A percentile compares a stretch with the other conserved stretches of the same genome.
Conservation (phyloP, 1,140 invertebrate genomes). For the Papilio glaucus region DNA sequence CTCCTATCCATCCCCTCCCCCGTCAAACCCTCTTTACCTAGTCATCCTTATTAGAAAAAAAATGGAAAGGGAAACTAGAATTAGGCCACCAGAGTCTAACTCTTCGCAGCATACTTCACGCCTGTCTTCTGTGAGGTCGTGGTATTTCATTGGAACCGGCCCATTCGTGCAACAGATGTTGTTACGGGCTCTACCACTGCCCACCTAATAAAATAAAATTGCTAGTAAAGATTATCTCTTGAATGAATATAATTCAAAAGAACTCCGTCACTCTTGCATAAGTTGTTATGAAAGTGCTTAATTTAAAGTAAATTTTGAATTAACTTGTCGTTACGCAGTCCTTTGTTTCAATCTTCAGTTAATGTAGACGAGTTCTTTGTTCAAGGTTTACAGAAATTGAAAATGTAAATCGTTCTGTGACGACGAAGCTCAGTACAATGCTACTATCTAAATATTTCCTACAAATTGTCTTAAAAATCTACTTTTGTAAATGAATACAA, state of each 20-base stretch:
- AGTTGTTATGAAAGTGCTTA: neutral
- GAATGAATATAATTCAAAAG: neutral
- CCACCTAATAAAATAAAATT: too few relatives aligned
- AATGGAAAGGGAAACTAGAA: too few relatives aligned
- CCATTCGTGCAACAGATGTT: too few relatives aligned
- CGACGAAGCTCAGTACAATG: neutral
- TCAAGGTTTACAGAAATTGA: neutral
- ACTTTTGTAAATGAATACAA: neutral
- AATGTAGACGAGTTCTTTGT: constrained; percentile 6
- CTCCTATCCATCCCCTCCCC: too few relatives aligned
- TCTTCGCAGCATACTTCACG: too few relatives aligned
- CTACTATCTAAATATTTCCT: neutral
- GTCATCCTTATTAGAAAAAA: too few relatives aligned
- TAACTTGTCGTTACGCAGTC: neutral
- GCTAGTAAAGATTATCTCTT: neutral
- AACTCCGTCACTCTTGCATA: neutral
- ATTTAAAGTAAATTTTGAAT: neutral
- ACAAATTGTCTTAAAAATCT: neutral
- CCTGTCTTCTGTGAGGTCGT: too few relatives aligned
- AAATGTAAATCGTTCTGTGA: constrained; percentile 20
- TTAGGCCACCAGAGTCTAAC: too few relatives aligned
- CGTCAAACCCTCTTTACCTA: too few relatives aligned
- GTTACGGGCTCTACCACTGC: too few relatives aligned
- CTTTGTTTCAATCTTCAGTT: neutral
- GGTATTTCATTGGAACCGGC: too few relatives aligned